phyloP scores from a whole-genome alignment of 2,113 vertebrate species.

The Malurus cyaneus region DNA sequence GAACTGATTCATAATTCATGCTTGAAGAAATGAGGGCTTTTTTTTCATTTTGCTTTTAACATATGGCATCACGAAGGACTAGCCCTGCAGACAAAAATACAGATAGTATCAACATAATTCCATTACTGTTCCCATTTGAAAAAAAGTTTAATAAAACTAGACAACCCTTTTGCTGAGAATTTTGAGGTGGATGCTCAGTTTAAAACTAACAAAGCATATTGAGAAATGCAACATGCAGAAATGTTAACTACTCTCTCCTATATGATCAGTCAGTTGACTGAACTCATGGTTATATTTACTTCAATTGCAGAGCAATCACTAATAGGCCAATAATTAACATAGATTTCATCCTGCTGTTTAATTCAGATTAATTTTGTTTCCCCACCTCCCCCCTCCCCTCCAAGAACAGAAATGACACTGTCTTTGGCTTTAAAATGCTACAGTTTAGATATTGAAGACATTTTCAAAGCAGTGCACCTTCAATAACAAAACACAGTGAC shows the following conservation, averaged over 20 bases:
- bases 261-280: background rate
- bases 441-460: background rate
- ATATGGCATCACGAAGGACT: background rate
- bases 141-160: background rate
- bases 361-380: background rate
- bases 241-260: background rate
- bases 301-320: background rate
- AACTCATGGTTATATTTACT: background rate
- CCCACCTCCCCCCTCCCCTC: too few relatives aligned
- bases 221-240: background rate
- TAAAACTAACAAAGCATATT: background rate
- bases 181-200: background rate
- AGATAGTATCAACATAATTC: background rate
- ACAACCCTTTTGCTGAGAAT: background rate
- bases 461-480: background rate
- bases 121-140: background rate
- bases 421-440: background rate
- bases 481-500: background rate
- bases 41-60: constrained; percentile 29
- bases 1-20: constrained; percentile 38
- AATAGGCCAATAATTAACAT: background rate
- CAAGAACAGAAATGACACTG: background rate
- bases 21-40: background rate
- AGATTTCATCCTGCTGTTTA: background rate
- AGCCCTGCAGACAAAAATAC: background rate